Evolutionary conservation across 2,888 invertebrate species (phyloP).

Genomic region (Serripes groenlandicus): DNA sequence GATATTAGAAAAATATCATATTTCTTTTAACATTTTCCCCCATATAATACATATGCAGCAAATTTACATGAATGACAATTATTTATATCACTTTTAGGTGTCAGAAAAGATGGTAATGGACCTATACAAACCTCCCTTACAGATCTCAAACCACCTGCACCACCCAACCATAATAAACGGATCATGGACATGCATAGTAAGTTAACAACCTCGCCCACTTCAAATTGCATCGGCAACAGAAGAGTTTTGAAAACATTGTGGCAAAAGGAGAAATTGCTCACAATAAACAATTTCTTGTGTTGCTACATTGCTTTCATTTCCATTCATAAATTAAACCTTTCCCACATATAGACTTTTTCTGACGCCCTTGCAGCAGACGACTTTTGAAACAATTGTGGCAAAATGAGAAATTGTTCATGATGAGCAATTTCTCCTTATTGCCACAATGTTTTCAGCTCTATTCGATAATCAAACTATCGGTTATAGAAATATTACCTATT

Average conservation of each 20-base stretch:
- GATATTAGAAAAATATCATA: too few species aligned
- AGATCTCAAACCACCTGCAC: slow-evolving; percentile 70
- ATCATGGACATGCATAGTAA: slow-evolving; percentile 59
- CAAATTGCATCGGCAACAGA: neutral
- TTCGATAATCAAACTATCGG: too few species aligned
- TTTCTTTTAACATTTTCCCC: too few species aligned
- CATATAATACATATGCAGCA: too few species aligned
- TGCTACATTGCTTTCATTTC: neutral
- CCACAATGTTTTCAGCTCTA: neutral
- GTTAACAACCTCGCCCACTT: neutral
- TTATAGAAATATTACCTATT: too few species aligned
- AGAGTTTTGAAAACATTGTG: neutral
- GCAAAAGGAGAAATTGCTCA: slow-evolving; percentile 10
- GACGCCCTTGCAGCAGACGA: neutral
- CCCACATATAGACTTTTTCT: too few species aligned
- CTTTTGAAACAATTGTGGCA: neutral
- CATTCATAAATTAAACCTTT: too few species aligned
- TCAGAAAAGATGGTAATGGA: slow-evolving; percentile 55
- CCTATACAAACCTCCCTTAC: slow-evolving; percentile 65
- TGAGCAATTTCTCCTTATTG: neutral
- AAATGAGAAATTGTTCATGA: neutral
- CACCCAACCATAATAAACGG: slow-evolving; percentile 68
- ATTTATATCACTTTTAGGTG: slow-evolving; percentile 51
- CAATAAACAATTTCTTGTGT: slow-evolving; percentile 1
- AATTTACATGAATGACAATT: too few species aligned